Evolutionary conservation across 1,140 invertebrate genomes (phyloP).

Genomic region (Drosophila kohkoa): DNA sequence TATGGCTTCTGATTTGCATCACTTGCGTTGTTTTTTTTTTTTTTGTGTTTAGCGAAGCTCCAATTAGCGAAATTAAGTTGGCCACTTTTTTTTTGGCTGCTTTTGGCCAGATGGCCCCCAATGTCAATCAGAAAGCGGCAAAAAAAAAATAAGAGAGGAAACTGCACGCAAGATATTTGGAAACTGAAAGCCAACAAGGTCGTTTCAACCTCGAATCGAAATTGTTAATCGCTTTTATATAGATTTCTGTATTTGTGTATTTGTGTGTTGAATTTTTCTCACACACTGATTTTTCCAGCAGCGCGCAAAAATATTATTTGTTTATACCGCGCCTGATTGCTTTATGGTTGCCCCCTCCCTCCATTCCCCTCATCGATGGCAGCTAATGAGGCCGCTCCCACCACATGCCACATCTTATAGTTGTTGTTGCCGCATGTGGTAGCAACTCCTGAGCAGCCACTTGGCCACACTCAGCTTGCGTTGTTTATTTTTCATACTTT

Average conservation of each 20-base stretch:
- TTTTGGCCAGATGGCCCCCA: slow-evolving; percentile 53
- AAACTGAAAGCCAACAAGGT: slow-evolving; percentile 66
- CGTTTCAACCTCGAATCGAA: slow-evolving; percentile 35
- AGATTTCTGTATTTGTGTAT: too few species aligned
- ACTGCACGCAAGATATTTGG: slow-evolving; percentile 69
- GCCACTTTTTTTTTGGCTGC: not conserved
- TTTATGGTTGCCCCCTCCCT: slow-evolving; percentile 45
- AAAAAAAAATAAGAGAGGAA: slow-evolving; percentile 19
- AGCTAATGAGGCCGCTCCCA: slow-evolving; percentile 66
- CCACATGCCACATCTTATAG: not conserved
- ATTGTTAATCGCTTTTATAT: slow-evolving; percentile 29
- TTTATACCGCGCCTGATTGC: slow-evolving; percentile 76
- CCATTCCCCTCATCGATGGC: not conserved
- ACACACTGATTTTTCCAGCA: slow-evolving; percentile 71
- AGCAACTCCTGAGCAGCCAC: slow-evolving; percentile 34
- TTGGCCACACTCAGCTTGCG: slow-evolving; percentile 17
- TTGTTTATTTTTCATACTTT: slow-evolving; percentile 68
- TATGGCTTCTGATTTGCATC: slow-evolving; percentile 42
- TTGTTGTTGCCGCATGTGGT: slow-evolving; percentile 10
- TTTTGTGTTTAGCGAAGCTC: too few species aligned
- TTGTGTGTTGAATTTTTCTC: slow-evolving; percentile 49
- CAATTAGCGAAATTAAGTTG: slow-evolving; percentile 73
- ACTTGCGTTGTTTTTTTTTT: slow-evolving; percentile 20
- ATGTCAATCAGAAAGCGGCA: slow-evolving; percentile 25
- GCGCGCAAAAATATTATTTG: slow-evolving; percentile 62